Conservation (phyloP, 2,113 vertebrate genomes). For the Salvator merianae region DNA sequence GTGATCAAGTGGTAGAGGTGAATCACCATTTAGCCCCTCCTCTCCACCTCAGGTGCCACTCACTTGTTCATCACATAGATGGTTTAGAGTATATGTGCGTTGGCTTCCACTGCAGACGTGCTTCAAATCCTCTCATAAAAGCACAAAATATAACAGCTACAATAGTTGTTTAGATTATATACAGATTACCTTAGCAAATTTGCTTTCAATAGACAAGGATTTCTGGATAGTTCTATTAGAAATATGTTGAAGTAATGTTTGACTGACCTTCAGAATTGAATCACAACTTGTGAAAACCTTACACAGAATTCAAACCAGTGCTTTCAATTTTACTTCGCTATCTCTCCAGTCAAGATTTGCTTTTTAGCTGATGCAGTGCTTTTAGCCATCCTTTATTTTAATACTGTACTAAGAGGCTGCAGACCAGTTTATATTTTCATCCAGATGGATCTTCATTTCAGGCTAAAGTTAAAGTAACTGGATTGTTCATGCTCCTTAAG, state of each 20-base stretch:
- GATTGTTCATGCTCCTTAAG: not conserved
- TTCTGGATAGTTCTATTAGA: slow-evolving; percentile 60
- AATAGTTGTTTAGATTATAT: too few relatives aligned
- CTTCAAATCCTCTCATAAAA: not conserved
- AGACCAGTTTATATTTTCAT: slow-evolving; percentile 51
- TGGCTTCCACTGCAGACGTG: not conserved
- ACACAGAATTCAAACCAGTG: slow-evolving; percentile 54
- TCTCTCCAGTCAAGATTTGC: slow-evolving; percentile 56
- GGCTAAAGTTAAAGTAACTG: not conserved
- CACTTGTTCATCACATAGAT: too few relatives aligned
- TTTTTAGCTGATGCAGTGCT: slow-evolving; percentile 42
- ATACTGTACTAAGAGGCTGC: slow-evolving; percentile 45
- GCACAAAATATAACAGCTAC: too few relatives aligned
- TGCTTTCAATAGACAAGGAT: slow-evolving; percentile 45
- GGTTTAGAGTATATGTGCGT: not conserved
- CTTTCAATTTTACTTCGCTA: slow-evolving; percentile 59
- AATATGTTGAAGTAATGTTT: slow-evolving; percentile 60
- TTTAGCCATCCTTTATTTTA: slow-evolving; percentile 39
- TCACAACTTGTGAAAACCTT: slow-evolving; percentile 35
- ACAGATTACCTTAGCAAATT: slow-evolving; percentile 19
- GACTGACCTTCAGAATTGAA: slow-evolving; percentile 47
- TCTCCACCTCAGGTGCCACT: too few relatives aligned
- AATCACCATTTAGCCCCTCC: too few relatives aligned
- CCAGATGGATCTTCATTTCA: slow-evolving; percentile 29
- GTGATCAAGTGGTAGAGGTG: too few relatives aligned